Evolutionary conservation across 2,797 vertebrate species (phyloP), one percentile per base, ranked within the genome.

Genomic region (Tolypeutes matacus): DNA sequence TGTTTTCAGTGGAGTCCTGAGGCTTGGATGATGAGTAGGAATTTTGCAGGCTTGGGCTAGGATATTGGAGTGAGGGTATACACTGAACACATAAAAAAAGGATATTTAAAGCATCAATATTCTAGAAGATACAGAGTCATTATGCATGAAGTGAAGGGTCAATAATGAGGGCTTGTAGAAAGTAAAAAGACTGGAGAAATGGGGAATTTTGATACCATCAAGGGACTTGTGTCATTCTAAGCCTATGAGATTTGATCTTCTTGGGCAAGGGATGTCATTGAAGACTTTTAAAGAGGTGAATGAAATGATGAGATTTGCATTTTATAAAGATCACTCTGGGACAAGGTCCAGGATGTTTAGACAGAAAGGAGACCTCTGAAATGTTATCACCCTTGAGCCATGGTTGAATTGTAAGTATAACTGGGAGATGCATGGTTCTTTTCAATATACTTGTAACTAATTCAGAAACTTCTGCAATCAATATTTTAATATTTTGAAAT

Each of bases 221-320:
- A 64, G 8, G 34, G 87, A n/a, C 8, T 77, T 64, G 31, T 29
- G 10, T 60, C 39, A 67, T 67, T 65, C 5, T 34, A 72, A 72
- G 4, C 86, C 81, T 91, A 69, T 51, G 49, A 60, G 23, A 75
- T 83, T 77, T 86, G 72, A 75, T 92, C 7, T 3, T 90, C 14
- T 60, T 76, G 65, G 21, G 42, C 46, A 81, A 91, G 9, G 31
- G 13, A 46, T 69, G 31, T 76, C 58, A 86, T 0, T 81, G 49
- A 53, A 34, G 56, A 95, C 73, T 93, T 83, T 94, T 78, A 83
- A 89, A 91, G 39, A 93, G n/a, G 10, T 15, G 27, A 95, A 9
- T 58, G 46, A 91, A 88, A 84, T 83, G 34, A 72, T 65, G 65
- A 90, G 23, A 85, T 85, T 78, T 97, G 23, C 21, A 91, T 81